Evolutionary conservation across 2,888 invertebrate genomes (phyloP).

Genomic region (Melangyna quadrimaculata): DNA sequence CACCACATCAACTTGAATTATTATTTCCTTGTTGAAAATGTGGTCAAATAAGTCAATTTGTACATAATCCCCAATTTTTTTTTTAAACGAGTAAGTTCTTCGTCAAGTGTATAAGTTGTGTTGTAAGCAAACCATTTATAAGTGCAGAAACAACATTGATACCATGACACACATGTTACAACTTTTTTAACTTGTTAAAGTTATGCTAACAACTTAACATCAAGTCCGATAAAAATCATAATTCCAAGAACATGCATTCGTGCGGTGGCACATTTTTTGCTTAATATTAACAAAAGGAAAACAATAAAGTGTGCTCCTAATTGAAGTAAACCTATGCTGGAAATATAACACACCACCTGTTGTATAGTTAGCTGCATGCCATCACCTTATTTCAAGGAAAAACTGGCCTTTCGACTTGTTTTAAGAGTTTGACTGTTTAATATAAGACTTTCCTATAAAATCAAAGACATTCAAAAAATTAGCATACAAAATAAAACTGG

Average conservation of each 20-base stretch:
- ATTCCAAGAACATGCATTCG: conserved; percentile 3
- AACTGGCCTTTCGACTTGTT: neutral
- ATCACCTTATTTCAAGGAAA: neutral
- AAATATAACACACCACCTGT: conserved; percentile 1
- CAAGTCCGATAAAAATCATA: conserved; percentile 18
- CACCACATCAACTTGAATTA: no score
- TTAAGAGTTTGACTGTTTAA: neutral
- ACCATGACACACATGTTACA: neutral
- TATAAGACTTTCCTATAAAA: neutral
- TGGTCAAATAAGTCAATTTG: neutral
- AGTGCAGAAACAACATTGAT: neutral
- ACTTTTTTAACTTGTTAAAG: neutral
- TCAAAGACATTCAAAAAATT: neutral
- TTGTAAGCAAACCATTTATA: neutral
- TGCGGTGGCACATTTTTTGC: conserved; percentile 1
- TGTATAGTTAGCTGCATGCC: neutral
- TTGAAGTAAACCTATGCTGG: neutral
- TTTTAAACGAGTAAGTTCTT: neutral
- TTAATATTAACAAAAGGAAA: neutral
- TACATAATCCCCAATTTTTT: neutral
- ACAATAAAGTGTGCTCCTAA: neutral
- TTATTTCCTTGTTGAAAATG: no score
- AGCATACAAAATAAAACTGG: neutral
- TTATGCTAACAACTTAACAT: conserved; percentile 27
- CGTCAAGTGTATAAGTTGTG: neutral